Evolutionary conservation across 1,140 invertebrate genomes (phyloP).

Genomic region (Lepeophtheirus salmonis): DNA sequence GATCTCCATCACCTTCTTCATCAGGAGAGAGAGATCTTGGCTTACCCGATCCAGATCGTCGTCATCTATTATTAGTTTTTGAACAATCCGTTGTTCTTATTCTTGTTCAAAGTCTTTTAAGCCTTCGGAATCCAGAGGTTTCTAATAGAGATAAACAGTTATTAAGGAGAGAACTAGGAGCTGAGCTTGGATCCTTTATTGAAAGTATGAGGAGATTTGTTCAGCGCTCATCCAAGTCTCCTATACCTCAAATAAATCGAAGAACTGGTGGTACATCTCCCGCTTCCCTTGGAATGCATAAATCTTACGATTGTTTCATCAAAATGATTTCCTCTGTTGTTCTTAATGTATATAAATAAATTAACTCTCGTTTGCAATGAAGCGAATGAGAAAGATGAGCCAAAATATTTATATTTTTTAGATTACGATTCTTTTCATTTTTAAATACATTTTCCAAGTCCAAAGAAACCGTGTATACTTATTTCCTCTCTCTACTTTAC

Average conservation of each 20-base stretch:
- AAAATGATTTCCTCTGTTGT: not conserved
- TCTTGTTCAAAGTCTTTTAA: conserved; percentile 28
- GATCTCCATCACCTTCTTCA: conserved; percentile 4
- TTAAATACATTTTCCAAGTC: too few relatives aligned
- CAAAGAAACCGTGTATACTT: too few relatives aligned
- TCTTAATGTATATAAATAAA: not conserved
- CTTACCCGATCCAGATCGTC: not conserved
- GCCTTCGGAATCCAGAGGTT: conserved; percentile 25
- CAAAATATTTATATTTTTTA: too few relatives aligned
- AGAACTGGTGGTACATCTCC: not conserved
- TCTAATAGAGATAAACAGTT: conserved; percentile 27
- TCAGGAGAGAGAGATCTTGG: too few relatives aligned
- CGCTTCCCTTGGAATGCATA: not conserved
- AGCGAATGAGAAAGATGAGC: too few relatives aligned
- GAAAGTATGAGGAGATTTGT: conserved; percentile 19
- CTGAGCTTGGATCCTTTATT: conserved; percentile 26
- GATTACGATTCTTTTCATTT: too few relatives aligned
- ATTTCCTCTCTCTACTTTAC: too few relatives aligned
- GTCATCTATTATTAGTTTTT: not conserved
- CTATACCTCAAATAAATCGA: not conserved
- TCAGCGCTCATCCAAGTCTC: conserved; percentile 18
- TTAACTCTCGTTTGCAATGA: too few relatives aligned
- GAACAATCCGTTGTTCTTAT: conserved; percentile 24
- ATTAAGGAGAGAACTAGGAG: conserved; percentile 28
- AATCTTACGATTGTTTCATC: not conserved